Base-by-base conservation (phyloP, 1,140 invertebrate species). In the Manduca sexta region DNA sequence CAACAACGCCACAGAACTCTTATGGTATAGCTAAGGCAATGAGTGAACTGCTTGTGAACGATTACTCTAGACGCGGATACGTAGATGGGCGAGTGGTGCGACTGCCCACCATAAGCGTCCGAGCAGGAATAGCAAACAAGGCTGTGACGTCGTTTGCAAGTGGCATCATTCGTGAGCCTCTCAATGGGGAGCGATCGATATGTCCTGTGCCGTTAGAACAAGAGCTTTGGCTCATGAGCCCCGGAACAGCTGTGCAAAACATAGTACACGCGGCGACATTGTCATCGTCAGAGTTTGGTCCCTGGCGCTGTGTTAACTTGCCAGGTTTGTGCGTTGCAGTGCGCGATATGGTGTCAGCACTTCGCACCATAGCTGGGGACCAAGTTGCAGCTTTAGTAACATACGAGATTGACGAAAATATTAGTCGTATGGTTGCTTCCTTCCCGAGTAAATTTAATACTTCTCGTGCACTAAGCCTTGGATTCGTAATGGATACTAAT, bases 81-180 rank as follows among this genome's bases (percentile, higher is more conserved):
- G 56, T 74, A 0, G 76, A 82, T 41, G 69, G 63, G 1, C 57
- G 71, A 0, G 41, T 64, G 0, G 56, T 82, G 18, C 59, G 80
- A 4, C 40, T 82, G 39, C 80, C 80, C 3, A 82, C 78, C 2
- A 73, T 84, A 6, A 71, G 60, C 6, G 73, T 84, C 0, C 61
- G 78, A 5, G 57, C 60, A 0, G 80, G 78, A 13, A 49, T 39
- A 1, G 47, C 80, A 1, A 84, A 84, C 44, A 42, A 47, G 8
- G 80, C 80, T 0, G 66, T 80, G 11, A 79, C 78, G 13, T 79
- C 76, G 7, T 84, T 79, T 34, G 78, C 66, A 0, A 80, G 76
- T 50, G 78, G 72, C 1, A 60, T 84, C 3, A 43, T 84, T n/a
- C 64, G 78, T 4, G 81, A 84, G 44, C 76, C 81, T n/a, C 42